These are phyloP conservation scores for Didymodactylos carnosus DNA, from an alignment of 2,888 invertebrate genomes.

Conservation along the genomic window DNA sequence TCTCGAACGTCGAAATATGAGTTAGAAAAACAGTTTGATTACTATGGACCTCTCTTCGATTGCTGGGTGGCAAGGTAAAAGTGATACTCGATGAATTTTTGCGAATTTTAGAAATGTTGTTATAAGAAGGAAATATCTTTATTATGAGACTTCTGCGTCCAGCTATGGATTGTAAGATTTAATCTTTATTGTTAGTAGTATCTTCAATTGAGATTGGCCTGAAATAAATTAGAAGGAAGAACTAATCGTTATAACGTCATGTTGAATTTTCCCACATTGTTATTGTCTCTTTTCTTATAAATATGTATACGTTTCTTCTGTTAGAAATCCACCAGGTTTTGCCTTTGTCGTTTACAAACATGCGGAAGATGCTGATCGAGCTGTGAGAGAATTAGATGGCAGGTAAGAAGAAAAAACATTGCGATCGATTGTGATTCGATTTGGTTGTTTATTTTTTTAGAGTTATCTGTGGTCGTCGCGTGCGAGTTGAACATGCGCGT, in stretches of 20 bases:
- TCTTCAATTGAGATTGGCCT: no score
- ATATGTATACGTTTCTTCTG: slow-evolving; percentile 12
- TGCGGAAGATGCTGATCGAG: slow-evolving; percentile 27
- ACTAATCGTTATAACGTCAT: no score
- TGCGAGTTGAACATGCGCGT: slow-evolving; percentile 27
- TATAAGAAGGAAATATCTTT: no score
- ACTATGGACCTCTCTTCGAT: slow-evolving; percentile 24
- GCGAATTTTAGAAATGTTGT: not conserved
- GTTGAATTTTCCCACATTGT: not conserved
- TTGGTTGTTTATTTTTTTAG: slow-evolving; percentile 17
- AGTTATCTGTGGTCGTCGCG: slow-evolving; percentile 22
- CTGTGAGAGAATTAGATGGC: slow-evolving; percentile 25
- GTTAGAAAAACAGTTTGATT: slow-evolving; percentile 25
- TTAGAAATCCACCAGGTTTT: slow-evolving; percentile 27
- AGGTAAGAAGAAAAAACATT: slow-evolving; percentile 19
- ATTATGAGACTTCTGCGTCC: no score
- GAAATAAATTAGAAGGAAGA: no score
- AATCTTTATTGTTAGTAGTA: no score
- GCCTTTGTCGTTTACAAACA: slow-evolving; percentile 28
- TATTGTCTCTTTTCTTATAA: not conserved
- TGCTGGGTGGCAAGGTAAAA: slow-evolving; percentile 28
- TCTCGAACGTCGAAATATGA: slow-evolving; percentile 24
- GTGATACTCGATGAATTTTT: not conserved
- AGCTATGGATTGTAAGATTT: no score
- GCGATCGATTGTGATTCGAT: not conserved